Evolutionary conservation across 1,140 invertebrate species (phyloP).

Genomic region (Mylabris phalerata): DNA sequence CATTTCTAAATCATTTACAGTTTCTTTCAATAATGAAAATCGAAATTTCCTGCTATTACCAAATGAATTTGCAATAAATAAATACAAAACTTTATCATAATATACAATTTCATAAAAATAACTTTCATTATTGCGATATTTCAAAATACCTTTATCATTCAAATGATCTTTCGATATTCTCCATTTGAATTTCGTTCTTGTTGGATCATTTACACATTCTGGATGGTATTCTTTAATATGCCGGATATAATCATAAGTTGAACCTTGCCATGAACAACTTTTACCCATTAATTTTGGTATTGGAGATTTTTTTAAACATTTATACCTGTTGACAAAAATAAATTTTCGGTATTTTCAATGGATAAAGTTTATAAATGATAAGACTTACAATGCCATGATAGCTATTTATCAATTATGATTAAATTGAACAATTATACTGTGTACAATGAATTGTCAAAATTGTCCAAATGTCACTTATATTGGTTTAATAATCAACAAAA

Average conservation of each 20-base stretch:
- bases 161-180: not conserved
- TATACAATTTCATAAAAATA: slow-evolving; percentile 2
- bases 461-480: too few relatives aligned
- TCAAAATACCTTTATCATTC: not conserved
- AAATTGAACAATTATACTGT: too few relatives aligned
- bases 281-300: not conserved
- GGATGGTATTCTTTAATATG: not conserved
- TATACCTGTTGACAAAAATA: not conserved
- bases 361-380: not conserved
- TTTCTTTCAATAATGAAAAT: too few relatives aligned
- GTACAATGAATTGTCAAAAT: too few relatives aligned
- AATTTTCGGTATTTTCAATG: not conserved
- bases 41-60: too few relatives aligned
- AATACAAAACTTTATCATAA: too few relatives aligned
- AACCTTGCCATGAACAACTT: not conserved
- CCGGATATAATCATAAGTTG: not conserved
- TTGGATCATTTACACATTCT: not conserved
- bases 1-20: too few relatives aligned
- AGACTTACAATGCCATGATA: not conserved
- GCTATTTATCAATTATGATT: too few relatives aligned
- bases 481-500: too few relatives aligned
- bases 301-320: not conserved
- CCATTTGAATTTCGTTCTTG: slow-evolving; percentile 1
- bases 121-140: too few relatives aligned
- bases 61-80: too few relatives aligned